Conservation (phyloP, 2,113 vertebrate species). For the Plectropomus leopardus region DNA sequence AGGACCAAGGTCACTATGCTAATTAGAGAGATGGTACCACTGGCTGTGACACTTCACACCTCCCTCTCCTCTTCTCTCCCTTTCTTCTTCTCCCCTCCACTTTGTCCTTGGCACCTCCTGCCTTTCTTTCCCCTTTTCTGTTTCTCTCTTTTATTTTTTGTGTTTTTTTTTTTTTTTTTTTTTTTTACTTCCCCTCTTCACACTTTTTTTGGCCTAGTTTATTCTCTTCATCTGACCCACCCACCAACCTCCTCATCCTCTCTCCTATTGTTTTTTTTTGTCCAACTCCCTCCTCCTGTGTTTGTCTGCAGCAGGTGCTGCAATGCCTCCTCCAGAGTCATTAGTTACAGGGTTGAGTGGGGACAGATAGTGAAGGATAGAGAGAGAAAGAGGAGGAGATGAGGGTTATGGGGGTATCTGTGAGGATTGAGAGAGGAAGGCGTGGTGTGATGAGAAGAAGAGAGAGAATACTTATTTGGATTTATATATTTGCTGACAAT, state of each 20-base stretch:
- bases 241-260: neutral
- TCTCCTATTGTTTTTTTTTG: neutral
- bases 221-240: constrained; percentile 27
- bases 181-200: constrained; percentile 9
- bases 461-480: neutral
- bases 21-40: constrained; percentile 74
- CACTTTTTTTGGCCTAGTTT: constrained; percentile 34
- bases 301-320: constrained; percentile 67
- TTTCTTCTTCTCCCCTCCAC: constrained; percentile 50
- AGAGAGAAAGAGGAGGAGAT: constrained; percentile 18
- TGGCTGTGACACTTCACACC: constrained; percentile 78
- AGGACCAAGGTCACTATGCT: constrained; percentile 81
- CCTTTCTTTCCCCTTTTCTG: constrained; percentile 40
- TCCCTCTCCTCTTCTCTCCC: constrained; percentile 55
- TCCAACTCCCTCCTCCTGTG: constrained; percentile 10
- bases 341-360: constrained; percentile 72
- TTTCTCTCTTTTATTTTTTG: constrained; percentile 31
- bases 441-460: constrained; percentile 21
- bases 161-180: too few relatives aligned
- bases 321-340: constrained; percentile 63
- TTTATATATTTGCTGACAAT: too few relatives aligned
- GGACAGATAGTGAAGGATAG: constrained; percentile 54
- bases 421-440: too few relatives aligned
- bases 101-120: constrained; percentile 72
- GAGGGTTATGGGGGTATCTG: too few relatives aligned